Evolutionary conservation across 2,113 vertebrate species (phyloP).

Genomic region (Bos javanicus): DNA sequence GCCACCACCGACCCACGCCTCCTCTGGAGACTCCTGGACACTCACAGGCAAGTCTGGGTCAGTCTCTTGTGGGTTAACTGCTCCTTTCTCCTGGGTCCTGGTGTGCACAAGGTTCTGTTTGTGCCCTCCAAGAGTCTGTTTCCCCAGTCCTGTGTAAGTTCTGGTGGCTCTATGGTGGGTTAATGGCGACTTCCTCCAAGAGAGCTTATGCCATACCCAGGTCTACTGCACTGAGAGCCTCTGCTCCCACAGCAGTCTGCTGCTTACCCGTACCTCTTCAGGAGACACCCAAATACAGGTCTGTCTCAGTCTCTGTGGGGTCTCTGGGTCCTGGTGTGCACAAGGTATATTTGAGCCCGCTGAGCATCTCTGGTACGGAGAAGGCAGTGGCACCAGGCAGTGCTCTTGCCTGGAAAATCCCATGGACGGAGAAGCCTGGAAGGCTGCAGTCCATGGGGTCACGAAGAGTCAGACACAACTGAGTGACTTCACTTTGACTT

Average conservation of each 20-base stretch:
- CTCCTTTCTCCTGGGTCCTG: background rate
- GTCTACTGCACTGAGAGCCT: background rate
- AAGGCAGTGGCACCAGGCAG: no score
- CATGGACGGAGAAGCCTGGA: no score
- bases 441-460: no score
- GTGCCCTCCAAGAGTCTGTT: background rate
- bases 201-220: background rate
- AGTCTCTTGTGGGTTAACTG: background rate
- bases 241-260: background rate
- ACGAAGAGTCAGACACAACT: no score
- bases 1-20: rapidly evolving
- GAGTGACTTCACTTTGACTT: no score
- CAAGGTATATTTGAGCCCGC: background rate
- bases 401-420: no score
- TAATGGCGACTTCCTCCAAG: background rate
- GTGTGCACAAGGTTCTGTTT: background rate
- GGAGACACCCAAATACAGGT: background rate
- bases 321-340: background rate
- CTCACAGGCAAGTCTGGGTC: background rate
- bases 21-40: background rate
- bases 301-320: background rate
- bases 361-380: background rate
- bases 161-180: background rate
- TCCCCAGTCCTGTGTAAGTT: background rate
- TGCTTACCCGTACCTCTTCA: background rate